phyloP scores from a whole-genome alignment of 2,113 vertebrate genomes.

The Myanophis thanlyinensis region DNA sequence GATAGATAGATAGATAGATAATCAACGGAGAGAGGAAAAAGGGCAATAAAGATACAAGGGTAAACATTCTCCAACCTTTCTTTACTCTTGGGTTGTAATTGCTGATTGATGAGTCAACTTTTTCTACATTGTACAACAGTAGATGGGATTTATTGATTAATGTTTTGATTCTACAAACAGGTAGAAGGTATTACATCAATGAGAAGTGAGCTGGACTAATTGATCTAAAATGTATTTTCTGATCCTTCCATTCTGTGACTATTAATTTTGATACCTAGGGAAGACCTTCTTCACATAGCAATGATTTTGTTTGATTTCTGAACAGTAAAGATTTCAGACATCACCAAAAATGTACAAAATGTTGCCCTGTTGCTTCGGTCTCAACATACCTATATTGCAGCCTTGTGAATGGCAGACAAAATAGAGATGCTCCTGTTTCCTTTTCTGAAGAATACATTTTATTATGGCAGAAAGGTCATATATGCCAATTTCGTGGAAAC shows the following conservation, averaged over 20 bases:
- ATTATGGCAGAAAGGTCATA: not conserved
- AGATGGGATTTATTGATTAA: not conserved
- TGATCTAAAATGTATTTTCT: not conserved
- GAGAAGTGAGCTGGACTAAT: not conserved
- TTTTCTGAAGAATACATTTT: not conserved
- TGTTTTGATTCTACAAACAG: not conserved
- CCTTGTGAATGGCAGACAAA: not conserved
- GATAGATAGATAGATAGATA: too few relatives aligned
- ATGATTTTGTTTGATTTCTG: not conserved
- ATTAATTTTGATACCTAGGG: not conserved
- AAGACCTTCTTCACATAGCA: not conserved
- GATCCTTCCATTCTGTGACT: not conserved
- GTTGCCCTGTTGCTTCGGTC: not conserved
- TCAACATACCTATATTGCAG: conserved; percentile 76
- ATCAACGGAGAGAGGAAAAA: not conserved
- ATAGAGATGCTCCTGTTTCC: not conserved
- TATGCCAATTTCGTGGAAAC: not conserved
- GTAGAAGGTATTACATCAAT: not conserved
- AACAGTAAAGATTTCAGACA: not conserved
- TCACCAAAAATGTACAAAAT: not conserved
- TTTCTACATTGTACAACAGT: not conserved
- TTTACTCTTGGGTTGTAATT: not conserved
- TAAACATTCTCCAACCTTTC: not conserved
- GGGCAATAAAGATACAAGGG: not conserved
- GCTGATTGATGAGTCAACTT: too few relatives aligned